Percentiles rank a stretch among this genome's conserved stretches.
These are phyloP conservation scores for Sylvia borin DNA, from an alignment of 2,797 vertebrate species.

Conservation along the genomic window DNA sequence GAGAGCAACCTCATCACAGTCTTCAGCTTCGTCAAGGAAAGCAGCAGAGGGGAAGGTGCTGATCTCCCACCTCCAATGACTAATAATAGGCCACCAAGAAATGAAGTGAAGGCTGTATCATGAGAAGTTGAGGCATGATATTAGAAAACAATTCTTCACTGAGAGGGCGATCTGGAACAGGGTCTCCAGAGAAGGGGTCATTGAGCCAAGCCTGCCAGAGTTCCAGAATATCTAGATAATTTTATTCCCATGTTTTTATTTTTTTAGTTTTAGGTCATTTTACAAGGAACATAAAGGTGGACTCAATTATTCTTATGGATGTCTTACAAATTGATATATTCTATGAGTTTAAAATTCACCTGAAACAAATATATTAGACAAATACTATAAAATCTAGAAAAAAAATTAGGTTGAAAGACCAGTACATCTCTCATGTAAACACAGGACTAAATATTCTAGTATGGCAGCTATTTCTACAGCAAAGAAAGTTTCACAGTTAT, in stretches of 20 bases:
- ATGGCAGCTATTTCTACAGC: not conserved
- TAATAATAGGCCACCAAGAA: not conserved
- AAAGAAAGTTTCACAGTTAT: not conserved
- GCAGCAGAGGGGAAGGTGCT: not conserved
- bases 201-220: rapidly evolving
- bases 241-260: not conserved
- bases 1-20: not conserved
- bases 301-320: rapidly evolving
- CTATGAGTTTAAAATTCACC: not conserved
- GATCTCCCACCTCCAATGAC: not conserved
- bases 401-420: not conserved
- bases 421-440: not conserved
- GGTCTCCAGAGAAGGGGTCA: not conserved
- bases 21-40: not conserved
- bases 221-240: not conserved
- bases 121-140: rapidly evolving
- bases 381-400: not conserved
- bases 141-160: not conserved
- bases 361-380: not conserved
- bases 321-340: not conserved
- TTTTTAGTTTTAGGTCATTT: not conserved
- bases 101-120: not conserved
- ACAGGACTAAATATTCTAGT: not conserved
- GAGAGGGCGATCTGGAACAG: not conserved
- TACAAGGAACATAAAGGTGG: not conserved